Percentiles rank a stretch among this genome's conserved stretches.
These are phyloP conservation scores for Pogonocichla stellata DNA, from an alignment of 2,113 vertebrate species.

Conservation along the genomic window DNA sequence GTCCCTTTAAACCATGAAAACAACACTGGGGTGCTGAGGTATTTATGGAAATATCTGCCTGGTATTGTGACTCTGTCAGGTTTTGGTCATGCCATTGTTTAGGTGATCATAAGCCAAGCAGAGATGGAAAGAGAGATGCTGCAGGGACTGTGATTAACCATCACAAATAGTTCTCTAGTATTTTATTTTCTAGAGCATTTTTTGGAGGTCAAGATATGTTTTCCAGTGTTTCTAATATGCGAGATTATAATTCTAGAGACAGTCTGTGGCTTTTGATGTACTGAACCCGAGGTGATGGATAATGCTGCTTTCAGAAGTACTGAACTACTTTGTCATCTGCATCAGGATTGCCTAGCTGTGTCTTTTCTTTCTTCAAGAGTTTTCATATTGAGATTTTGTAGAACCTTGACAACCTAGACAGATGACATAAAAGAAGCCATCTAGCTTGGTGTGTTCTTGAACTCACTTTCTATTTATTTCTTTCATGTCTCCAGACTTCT, in stretches of 20 bases:
- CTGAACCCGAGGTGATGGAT: not conserved
- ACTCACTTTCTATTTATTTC: not conserved
- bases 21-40: not conserved
- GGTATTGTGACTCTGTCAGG: not conserved
- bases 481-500: not conserved
- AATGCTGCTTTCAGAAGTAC: not conserved
- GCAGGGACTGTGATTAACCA: not conserved
- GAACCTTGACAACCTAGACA: not conserved
- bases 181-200: not conserved
- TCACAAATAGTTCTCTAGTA: not conserved
- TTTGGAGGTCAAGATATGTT: not conserved
- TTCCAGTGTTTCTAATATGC: not conserved
- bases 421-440: not conserved
- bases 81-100: not conserved
- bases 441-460: not conserved
- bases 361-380: not conserved
- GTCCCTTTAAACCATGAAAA: not conserved
- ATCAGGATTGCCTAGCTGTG: not conserved
- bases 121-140: not conserved
- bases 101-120: not conserved
- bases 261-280: not conserved
- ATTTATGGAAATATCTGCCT: not conserved
- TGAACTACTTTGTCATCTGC: not conserved
- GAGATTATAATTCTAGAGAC: not conserved
- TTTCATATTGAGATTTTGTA: not conserved